Base-by-base conservation (phyloP, 2,888 invertebrate genomes). In the Limnephilus marmoratus region DNA sequence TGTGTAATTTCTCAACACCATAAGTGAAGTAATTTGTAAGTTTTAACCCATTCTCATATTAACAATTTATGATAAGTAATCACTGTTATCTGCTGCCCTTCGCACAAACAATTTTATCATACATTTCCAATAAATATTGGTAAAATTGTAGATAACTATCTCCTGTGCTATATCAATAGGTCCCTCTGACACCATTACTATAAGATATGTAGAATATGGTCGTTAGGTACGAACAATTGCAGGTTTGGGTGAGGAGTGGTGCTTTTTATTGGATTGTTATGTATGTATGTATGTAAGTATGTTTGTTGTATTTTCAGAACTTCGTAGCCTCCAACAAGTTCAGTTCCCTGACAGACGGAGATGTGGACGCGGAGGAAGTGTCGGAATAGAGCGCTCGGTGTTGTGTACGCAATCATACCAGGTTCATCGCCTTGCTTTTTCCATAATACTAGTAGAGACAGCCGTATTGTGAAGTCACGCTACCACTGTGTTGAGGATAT, bases 271-370 rank as follows among this genome's bases (percentile, higher is more conserved):
- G 24, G 24, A 68, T 68, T 24, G 68, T 68, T 53, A 24, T 53
- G 24, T 24, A 24, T 68, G 49, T 49, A 49, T 49, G 13, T 45
- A 45, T 45, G 45, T 45, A 45, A 45, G 12, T 45, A 45, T 68
- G 24, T 68, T 9, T 68, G 24, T 68, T 7, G 68, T 68, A n/a
- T 68, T 96, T 96, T 3, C 96, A 97, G 97, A 97, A 97, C 96
- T 97, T 98, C 94, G 97, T 97, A 95, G 97, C 97, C 94, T 97
- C 97, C 94, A 98, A 98, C 95, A 98, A 98, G 96, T 98, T 97
- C 96, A 97, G 97, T 95, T 97, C 97, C 96, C 96, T 97, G 94
- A 97, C 97, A 94, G 97, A 97, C 95, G 97, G 97, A 94, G 97
- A 95, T 94, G 96, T 96, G 94, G 96, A 95, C 94, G 96, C 82